A percentile compares a stretch with the other conserved stretches of the same genome.
These are phyloP conservation scores for Nephotettix cincticeps DNA, from an alignment of 1,140 invertebrate species.

Conservation along the genomic window DNA sequence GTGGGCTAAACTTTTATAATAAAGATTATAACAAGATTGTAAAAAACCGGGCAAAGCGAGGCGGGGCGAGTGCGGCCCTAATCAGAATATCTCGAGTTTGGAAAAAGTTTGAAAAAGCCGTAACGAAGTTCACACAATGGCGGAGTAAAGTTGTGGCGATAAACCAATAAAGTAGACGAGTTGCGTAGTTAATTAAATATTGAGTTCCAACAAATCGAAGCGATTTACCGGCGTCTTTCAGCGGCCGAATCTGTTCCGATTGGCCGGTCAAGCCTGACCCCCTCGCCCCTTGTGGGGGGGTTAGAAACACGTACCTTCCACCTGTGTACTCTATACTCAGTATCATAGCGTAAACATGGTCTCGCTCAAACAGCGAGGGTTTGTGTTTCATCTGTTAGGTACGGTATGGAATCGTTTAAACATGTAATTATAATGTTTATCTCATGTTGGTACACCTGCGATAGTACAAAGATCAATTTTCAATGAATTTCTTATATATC, in stretches of 20 bases:
- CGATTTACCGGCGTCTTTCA: background rate
- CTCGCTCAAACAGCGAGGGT: too few species aligned
- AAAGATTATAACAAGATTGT: background rate
- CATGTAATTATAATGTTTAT: too few species aligned
- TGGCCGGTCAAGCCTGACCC: too few species aligned
- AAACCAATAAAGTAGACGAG: constrained; percentile 1
- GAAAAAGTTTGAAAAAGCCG: background rate
- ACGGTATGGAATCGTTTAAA: too few species aligned
- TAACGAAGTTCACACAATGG: constrained; percentile 4
- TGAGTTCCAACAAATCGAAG: background rate
- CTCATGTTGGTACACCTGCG: too few species aligned
- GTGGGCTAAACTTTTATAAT: background rate
- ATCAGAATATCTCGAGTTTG: background rate
- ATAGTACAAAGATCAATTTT: too few species aligned
- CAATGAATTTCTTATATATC: too few species aligned
- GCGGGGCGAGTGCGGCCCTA: background rate
- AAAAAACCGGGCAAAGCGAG: background rate
- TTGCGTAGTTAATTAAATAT: constrained; percentile 4
- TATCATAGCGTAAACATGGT: too few species aligned
- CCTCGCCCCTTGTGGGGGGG: too few species aligned
- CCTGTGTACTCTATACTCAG: too few species aligned
- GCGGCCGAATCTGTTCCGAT: background rate
- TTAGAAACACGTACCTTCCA: too few species aligned
- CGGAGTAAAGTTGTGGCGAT: constrained; percentile 1
- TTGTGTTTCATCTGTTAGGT: too few species aligned